These are phyloP conservation scores for Lampris incognitus DNA, from an alignment of 2,113 vertebrate genomes.

Conservation along the genomic window DNA sequence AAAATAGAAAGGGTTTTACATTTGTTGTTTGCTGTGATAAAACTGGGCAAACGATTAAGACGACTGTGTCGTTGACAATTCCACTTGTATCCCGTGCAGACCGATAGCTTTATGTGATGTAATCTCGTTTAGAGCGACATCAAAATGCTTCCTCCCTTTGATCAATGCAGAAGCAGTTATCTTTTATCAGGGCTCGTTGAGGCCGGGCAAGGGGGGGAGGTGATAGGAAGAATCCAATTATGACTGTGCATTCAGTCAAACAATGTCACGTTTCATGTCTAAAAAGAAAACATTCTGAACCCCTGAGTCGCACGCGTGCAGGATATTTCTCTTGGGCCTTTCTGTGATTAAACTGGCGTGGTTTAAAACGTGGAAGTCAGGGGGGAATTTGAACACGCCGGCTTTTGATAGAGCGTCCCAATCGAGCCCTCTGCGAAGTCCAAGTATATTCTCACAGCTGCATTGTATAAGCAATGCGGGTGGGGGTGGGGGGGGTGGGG, in stretches of 20 bases:
- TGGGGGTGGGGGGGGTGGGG: no score
- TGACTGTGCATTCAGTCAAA: conserved; percentile 77
- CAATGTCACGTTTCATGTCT: conserved; percentile 75
- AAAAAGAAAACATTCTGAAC: conserved; percentile 54
- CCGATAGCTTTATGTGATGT: conserved; percentile 75
- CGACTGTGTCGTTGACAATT: conserved; percentile 74
- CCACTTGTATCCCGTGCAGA: conserved; percentile 73
- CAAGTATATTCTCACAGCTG: conserved; percentile 46
- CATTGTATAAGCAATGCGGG: background rate
- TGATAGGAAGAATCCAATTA: conserved; percentile 76
- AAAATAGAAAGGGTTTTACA: background rate
- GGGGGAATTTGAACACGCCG: conserved; percentile 27
- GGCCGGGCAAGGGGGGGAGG: conserved; percentile 55
- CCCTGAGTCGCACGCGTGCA: conserved; percentile 30
- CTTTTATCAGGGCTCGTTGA: conserved; percentile 74
- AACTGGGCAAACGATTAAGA: conserved; percentile 65
- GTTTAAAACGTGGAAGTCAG: conserved; percentile 50
- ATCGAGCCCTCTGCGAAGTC: conserved; percentile 45
- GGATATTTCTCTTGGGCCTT: conserved; percentile 6
- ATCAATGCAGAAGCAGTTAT: conserved; percentile 79
- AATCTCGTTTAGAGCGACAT: conserved; percentile 78
- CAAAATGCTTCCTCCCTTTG: conserved; percentile 79
- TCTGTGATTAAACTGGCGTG: conserved; percentile 17
- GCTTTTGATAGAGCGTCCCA: background rate
- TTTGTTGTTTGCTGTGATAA: conserved; percentile 37